Conservation (phyloP, 92 coral and sea anemone genomes). For the Bergia puertoricense region DNA sequence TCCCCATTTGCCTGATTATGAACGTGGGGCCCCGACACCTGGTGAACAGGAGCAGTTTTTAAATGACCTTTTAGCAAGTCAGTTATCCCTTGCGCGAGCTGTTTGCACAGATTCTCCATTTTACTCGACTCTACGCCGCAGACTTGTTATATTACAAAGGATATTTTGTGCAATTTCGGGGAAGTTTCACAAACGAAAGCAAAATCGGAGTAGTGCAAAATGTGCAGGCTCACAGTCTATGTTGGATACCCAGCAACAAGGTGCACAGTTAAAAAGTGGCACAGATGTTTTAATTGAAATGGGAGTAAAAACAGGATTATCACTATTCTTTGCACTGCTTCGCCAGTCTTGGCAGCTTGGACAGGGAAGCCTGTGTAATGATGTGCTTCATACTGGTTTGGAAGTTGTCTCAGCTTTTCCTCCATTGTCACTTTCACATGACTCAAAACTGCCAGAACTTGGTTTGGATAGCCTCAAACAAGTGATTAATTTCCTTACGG, state of each 20-base stretch:
- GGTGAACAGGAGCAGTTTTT: slow-evolving; percentile 81
- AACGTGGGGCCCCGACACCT: slow-evolving; percentile 64
- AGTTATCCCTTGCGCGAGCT: slow-evolving; percentile 75
- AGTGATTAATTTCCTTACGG: slow-evolving; percentile 63
- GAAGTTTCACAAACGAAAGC: slow-evolving; percentile 69
- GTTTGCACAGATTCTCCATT: slow-evolving; percentile 85
- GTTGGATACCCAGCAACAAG: slow-evolving; percentile 38
- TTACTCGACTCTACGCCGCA: slow-evolving; percentile 77
- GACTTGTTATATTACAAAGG: slow-evolving; percentile 78
- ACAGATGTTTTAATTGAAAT: slow-evolving; percentile 69
- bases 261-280: slow-evolving; percentile 55
- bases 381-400: slow-evolving; percentile 72
- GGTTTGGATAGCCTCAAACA: slow-evolving; percentile 72
- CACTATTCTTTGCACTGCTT: slow-evolving; percentile 71
- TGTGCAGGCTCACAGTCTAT: slow-evolving; percentile 41
- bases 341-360: slow-evolving; percentile 81
- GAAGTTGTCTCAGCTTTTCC: slow-evolving; percentile 76
- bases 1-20: slow-evolving; percentile 78
- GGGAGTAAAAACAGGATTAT: slow-evolving; percentile 85
- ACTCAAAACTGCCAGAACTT: slow-evolving; percentile 75
- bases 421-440: slow-evolving; percentile 71
- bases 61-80: slow-evolving; percentile 77
- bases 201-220: slow-evolving; percentile 11
- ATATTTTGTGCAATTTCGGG: slow-evolving; percentile 80
- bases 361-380: slow-evolving; percentile 73